Evolutionary conservation across 2,797 vertebrate genomes (phyloP).

Genomic region (Neomorphus geoffroyi): DNA sequence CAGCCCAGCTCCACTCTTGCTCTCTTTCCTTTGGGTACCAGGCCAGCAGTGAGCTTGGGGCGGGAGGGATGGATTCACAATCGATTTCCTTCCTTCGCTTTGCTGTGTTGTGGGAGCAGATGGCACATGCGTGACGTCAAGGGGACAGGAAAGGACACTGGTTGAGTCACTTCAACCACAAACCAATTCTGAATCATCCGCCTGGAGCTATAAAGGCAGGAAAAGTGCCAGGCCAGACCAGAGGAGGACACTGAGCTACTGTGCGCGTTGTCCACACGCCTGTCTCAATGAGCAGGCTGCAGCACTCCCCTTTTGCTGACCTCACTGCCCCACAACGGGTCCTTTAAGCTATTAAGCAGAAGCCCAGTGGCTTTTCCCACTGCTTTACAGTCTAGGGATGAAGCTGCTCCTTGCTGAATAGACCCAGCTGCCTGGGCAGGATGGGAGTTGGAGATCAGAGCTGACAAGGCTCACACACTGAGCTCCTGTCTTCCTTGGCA

Average conservation of each 20-base stretch:
- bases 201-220: conserved; percentile 25
- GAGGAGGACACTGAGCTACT: conserved; percentile 59
- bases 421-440: conserved; percentile 36
- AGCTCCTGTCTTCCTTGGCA: background rate
- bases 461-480: background rate
- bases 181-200: background rate
- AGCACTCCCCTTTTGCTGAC: conserved; percentile 32
- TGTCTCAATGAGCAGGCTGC: conserved; percentile 14
- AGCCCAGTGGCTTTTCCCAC: background rate
- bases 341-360: conserved; percentile 31
- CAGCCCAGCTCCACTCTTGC: background rate
- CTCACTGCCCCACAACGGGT: conserved; percentile 7
- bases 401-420: background rate
- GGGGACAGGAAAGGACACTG: background rate
- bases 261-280: background rate
- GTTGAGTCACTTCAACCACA: conserved; percentile 56
- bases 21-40: background rate
- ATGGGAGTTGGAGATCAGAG: background rate
- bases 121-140: background rate
- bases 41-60: background rate
- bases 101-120: conserved; percentile 33
- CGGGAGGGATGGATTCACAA: background rate
- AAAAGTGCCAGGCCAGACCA: background rate
- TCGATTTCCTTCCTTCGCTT: background rate
- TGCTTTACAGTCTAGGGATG: background rate